Evolutionary conservation across 2,797 vertebrate genomes (phyloP).

Genomic region (Hippocampus kuda): DNA sequence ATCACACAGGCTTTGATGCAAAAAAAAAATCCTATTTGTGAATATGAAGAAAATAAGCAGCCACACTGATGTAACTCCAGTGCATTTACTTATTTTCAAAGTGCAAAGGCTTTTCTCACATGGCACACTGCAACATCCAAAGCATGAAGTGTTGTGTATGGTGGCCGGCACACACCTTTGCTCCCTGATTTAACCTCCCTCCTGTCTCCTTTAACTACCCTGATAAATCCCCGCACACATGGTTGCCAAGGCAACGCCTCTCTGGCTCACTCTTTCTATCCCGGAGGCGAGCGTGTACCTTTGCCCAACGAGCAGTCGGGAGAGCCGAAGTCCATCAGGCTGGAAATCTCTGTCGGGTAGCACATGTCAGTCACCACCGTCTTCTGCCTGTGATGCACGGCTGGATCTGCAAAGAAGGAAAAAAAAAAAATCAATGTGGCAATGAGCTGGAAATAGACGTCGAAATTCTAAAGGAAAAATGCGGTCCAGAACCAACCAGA

Average conservation of each 20-base stretch:
- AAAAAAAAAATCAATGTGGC: slow-evolving; percentile 2
- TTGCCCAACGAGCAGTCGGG: slow-evolving; percentile 69
- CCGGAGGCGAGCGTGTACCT: slow-evolving; percentile 45
- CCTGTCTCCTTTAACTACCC: slow-evolving; percentile 1
- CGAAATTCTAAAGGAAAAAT: background rate
- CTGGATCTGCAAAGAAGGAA: slow-evolving; percentile 51
- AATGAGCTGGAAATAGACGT: background rate
- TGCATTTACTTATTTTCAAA: background rate
- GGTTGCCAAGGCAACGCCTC: slow-evolving; percentile 50
- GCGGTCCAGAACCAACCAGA: background rate
- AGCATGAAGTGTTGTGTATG: background rate
- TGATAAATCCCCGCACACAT: slow-evolving; percentile 40
- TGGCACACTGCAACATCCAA: background rate
- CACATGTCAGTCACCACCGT: slow-evolving; percentile 65
- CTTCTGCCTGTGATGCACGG: slow-evolving; percentile 64
- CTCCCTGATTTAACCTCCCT: slow-evolving; percentile 5
- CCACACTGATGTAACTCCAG: slow-evolving; percentile 11
- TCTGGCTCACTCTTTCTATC: slow-evolving; percentile 25
- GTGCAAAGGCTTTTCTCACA: background rate
- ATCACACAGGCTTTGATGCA: background rate
- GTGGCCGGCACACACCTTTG: slow-evolving; percentile 9
- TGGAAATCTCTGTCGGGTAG: slow-evolving; percentile 68
- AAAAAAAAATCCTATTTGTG: background rate
- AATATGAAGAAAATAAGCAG: slow-evolving; percentile 4
- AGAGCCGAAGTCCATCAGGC: slow-evolving; percentile 71